These are phyloP conservation scores for Conus betulinus DNA, from an alignment of 1,140 invertebrate species.

Conservation along the genomic window DNA sequence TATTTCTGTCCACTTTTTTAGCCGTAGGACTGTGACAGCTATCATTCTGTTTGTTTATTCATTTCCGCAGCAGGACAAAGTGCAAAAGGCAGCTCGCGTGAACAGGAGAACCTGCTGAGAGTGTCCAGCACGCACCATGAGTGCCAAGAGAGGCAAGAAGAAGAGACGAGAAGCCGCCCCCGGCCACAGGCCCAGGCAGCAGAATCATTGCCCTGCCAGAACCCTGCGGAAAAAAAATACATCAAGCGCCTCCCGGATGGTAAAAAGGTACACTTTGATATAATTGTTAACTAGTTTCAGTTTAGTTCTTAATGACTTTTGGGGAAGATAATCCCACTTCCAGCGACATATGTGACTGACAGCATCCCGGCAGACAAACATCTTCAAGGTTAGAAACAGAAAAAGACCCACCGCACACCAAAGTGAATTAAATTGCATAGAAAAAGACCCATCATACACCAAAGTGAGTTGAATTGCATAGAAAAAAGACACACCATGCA, in stretches of 20 bases:
- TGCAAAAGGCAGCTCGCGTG: background rate
- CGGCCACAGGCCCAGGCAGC: slow-evolving; percentile 72
- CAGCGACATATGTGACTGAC: too few species aligned
- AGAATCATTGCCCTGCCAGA: slow-evolving; percentile 70
- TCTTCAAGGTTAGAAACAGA: too few species aligned
- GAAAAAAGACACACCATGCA: too few species aligned
- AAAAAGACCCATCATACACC: too few species aligned
- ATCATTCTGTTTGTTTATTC: too few species aligned
- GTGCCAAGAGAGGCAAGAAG: slow-evolving; percentile 60
- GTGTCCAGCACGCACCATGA: slow-evolving; percentile 9
- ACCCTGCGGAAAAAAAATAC: slow-evolving; percentile 63
- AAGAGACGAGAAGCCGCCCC: slow-evolving; percentile 73
- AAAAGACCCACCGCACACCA: too few species aligned
- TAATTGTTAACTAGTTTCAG: background rate
- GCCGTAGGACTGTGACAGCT: too few species aligned
- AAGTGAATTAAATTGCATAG: too few species aligned
- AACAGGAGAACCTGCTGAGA: background rate
- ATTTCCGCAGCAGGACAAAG: background rate
- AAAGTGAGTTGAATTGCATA: too few species aligned
- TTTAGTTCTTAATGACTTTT: background rate
- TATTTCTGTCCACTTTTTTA: too few species aligned
- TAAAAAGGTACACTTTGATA: slow-evolving; percentile 43
- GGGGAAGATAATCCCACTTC: too few species aligned
- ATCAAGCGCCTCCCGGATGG: slow-evolving; percentile 59
- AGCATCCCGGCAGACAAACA: too few species aligned